These are phyloP conservation scores for Onychostoma macrolepis DNA, from an alignment of 2,113 vertebrate species.

Conservation along the genomic window DNA sequence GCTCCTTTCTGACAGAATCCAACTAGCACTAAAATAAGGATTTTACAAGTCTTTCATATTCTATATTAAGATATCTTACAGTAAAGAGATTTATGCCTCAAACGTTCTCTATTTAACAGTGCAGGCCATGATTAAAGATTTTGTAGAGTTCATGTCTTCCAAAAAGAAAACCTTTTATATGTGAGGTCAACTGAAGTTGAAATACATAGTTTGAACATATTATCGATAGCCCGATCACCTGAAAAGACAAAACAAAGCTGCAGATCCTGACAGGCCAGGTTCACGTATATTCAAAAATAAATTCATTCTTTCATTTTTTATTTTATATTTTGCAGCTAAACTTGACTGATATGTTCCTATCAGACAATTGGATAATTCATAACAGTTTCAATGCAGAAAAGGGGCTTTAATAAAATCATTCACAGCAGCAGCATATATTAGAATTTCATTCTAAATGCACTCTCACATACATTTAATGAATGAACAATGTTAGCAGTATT, in stretches of 20 bases:
- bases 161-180: background rate
- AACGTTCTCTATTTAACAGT: background rate
- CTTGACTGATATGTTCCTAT: background rate
- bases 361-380: background rate
- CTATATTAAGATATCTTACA: background rate
- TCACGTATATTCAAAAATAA: background rate
- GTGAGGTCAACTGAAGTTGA: background rate
- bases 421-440: background rate
- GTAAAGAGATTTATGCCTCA: background rate
- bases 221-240: background rate
- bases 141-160: background rate
- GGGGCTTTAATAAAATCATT: background rate
- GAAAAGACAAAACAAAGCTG: background rate
- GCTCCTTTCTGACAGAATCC: background rate
- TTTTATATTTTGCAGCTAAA: background rate
- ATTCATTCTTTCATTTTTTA: too few relatives aligned
- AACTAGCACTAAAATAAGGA: background rate
- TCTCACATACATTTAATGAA: background rate
- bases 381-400: background rate
- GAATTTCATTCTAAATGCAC: background rate
- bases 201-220: background rate
- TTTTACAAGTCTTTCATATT: background rate
- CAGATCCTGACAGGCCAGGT: background rate
- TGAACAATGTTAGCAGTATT: background rate
- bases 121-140: background rate